Percentiles rank a stretch among this genome's conserved stretches.
phyloP scores from a whole-genome alignment of 2,888 invertebrate genomes.

The Chydorus sphaericus region DNA sequence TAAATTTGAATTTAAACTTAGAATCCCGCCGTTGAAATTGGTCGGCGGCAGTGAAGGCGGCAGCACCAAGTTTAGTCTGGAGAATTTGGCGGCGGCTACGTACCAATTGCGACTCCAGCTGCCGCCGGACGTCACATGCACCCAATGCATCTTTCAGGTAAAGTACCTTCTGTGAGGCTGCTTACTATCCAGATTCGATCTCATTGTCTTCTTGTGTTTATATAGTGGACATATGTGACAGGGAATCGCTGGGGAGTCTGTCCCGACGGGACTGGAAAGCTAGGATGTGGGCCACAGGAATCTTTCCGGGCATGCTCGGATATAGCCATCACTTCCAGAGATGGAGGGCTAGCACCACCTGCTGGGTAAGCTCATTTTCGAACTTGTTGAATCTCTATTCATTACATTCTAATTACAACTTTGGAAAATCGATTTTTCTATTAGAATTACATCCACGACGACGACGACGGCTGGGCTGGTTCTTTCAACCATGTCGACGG shows the following conservation, averaged over 20 bases:
- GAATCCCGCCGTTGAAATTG: conserved; percentile 7
- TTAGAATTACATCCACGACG: background rate
- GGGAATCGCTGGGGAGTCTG: conserved; percentile 22
- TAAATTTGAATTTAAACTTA: background rate
- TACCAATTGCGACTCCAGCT: conserved; percentile 20
- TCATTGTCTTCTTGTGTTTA: background rate
- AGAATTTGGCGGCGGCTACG: conserved; percentile 8
- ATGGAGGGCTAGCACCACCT: background rate
- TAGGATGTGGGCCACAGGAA: conserved; percentile 23
- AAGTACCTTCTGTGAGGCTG: background rate
- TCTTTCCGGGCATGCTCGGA: conserved; percentile 19
- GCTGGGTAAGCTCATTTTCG: background rate
- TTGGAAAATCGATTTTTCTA: background rate
- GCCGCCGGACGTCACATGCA: conserved; percentile 23
- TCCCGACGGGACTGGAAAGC: conserved; percentile 19
- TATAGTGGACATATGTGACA: conserved; percentile 21
- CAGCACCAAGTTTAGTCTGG: background rate
- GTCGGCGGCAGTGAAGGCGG: background rate
- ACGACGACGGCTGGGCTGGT: background rate
- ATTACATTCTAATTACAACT: background rate
- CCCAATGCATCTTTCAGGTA: conserved; percentile 26
- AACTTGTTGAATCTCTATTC: background rate
- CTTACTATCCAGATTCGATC: background rate
- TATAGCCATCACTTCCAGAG: conserved; percentile 13
- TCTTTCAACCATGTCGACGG: background rate